Conservation (phyloP, 2,888 invertebrate genomes). For the Lysandra coridon region DNA sequence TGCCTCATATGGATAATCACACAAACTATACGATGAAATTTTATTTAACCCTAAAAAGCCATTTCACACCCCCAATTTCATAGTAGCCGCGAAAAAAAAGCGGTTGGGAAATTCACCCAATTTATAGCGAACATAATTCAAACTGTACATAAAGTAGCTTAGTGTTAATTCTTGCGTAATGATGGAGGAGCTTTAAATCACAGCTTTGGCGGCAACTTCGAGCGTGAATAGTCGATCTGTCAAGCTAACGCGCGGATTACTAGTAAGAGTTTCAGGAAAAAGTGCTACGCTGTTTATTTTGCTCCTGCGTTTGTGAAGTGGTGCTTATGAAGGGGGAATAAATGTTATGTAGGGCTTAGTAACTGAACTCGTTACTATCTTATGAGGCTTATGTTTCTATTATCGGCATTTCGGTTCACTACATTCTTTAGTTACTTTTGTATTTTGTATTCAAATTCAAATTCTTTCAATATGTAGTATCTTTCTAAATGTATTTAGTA, state of each 20-base stretch:
- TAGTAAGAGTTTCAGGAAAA: neutral
- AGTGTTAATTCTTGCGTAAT: slow-evolving; percentile 23
- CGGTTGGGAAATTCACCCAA: neutral
- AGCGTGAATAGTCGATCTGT: neutral
- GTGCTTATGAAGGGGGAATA: neutral
- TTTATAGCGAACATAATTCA: slow-evolving; percentile 18
- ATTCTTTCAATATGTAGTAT: no score
- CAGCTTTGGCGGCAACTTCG: slow-evolving; percentile 6
- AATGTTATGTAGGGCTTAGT: neutral
- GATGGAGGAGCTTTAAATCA: neutral
- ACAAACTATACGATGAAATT: no score
- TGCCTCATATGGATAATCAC: no score
- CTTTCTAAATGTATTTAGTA: no score
- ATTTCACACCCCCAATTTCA: no score
- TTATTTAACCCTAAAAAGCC: no score
- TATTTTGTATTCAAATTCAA: no score
- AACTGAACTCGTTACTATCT: neutral
- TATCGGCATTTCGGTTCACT: neutral
- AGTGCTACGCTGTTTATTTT: neutral
- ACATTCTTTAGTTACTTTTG: neutral
- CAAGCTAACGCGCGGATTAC: neutral
- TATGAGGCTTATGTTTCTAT: neutral
- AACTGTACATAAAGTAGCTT: neutral
- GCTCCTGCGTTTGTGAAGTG: neutral
- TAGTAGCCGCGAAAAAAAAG: no score